A percentile compares a stretch with the other conserved stretches of the same genome.
phyloP scores from a whole-genome alignment of 2,888 invertebrate species.

The Melanotus villosus region DNA sequence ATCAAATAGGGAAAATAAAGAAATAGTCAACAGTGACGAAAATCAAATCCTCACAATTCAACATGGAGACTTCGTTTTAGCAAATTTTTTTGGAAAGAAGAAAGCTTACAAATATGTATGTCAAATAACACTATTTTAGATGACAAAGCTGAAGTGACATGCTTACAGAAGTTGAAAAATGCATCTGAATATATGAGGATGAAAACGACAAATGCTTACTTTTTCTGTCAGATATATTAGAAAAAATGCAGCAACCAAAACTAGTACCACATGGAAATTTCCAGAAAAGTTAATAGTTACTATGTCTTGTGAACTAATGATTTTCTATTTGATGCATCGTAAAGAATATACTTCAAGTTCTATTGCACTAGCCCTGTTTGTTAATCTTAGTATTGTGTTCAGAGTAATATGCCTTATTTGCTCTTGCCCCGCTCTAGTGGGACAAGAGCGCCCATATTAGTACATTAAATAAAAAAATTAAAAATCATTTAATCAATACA shows the following conservation, averaged over 20 bases:
- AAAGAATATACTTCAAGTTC: conserved; percentile 32
- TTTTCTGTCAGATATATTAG: conserved; percentile 43
- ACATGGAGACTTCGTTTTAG: conserved; percentile 38
- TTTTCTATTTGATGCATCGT: conserved; percentile 21
- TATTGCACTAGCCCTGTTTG: conserved; percentile 37
- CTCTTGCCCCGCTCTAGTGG: conserved; percentile 34
- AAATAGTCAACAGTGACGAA: no score
- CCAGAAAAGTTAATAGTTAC: conserved; percentile 32
- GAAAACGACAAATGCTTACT: conserved; percentile 40
- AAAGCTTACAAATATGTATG: no score
- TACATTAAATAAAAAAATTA: conserved; percentile 19
- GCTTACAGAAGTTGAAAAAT: no score
- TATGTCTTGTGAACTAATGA: no score
- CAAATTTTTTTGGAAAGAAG: no score
- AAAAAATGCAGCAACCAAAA: conserved; percentile 39
- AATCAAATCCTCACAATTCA: no score
- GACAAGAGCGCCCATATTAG: conserved; percentile 26
- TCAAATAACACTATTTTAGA: no score
- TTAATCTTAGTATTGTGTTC: no score
- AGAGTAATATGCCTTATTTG: conserved; percentile 19
- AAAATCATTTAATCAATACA: conserved; percentile 12
- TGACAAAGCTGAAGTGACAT: no score
- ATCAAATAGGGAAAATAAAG: conserved; percentile 28
- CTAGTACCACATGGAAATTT: conserved; percentile 38
- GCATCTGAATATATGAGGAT: no score